Percentiles rank a stretch among this genome's conserved stretches.
phyloP scores from a whole-genome alignment of 2,888 invertebrate genomes.

The Morpho helenor region DNA sequence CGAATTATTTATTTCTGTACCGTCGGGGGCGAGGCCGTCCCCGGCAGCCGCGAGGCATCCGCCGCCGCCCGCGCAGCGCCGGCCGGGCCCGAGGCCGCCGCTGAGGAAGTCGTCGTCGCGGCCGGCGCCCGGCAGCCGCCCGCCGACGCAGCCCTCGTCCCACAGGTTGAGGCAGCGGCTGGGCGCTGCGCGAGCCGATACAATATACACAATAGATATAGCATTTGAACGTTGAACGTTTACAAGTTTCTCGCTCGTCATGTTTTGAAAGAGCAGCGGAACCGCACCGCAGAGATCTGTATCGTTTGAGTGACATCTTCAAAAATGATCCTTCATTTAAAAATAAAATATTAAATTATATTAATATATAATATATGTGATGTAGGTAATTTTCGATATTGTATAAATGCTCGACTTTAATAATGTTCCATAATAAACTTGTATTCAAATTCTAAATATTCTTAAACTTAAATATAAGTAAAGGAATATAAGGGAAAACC shows the following conservation, averaged over 20 bases:
- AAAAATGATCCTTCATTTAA: too few relatives aligned
- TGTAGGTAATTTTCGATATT: too few relatives aligned
- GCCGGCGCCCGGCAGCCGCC: conserved; percentile 57
- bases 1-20: too few relatives aligned
- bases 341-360: too few relatives aligned
- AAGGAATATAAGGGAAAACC: too few relatives aligned
- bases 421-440: too few relatives aligned
- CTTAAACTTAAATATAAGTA: too few relatives aligned
- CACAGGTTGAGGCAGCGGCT: conserved; percentile 63
- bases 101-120: conserved; percentile 55
- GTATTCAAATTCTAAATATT: too few relatives aligned
- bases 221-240: background rate
- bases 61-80: conserved; percentile 73
- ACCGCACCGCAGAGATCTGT: background rate
- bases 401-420: too few relatives aligned
- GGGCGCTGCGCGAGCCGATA: background rate
- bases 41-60: conserved; percentile 64
- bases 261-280: too few relatives aligned
- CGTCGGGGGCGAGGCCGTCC: conserved; percentile 56
- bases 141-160: conserved; percentile 77
- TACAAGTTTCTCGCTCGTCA: too few relatives aligned
- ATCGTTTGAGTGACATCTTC: background rate
- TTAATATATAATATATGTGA: too few relatives aligned
- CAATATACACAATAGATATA: background rate
- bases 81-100: conserved; percentile 63